These are phyloP conservation scores for Sapajus apella DNA, from an alignment of 2,113 vertebrate genomes.

Conservation along the genomic window DNA sequence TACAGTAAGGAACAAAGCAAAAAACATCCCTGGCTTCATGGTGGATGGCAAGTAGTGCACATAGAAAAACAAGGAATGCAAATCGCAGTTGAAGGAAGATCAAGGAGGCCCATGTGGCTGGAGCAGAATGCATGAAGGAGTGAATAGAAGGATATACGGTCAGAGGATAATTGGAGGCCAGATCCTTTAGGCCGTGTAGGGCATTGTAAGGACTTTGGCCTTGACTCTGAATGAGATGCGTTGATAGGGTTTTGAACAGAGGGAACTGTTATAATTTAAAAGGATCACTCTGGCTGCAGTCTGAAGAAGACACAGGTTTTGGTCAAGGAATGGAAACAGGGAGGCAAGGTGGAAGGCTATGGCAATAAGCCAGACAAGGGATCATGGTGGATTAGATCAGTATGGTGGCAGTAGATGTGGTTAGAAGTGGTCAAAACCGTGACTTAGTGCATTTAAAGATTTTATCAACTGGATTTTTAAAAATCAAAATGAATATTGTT, in stretches of 20 bases:
- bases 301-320: neutral
- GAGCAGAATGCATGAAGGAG: neutral
- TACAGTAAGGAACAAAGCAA: neutral
- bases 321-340: neutral
- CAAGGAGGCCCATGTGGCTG: accelerated
- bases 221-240: neutral
- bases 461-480: neutral
- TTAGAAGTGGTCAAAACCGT: neutral
- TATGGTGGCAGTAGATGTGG: too few species aligned
- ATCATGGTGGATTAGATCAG: neutral
- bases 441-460: neutral
- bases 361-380: neutral
- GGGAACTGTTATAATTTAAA: neutral
- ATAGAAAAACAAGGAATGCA: neutral
- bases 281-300: neutral
- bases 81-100: neutral
- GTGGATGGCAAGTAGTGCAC: neutral
- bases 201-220: neutral
- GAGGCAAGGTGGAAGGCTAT: too few species aligned
- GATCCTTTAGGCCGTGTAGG: neutral
- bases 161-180: neutral
- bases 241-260: neutral
- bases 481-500: neutral
- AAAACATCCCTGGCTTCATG: neutral
- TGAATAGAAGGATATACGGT: too few species aligned